Conservation (phyloP, 1,140 invertebrate species). For the Drosophila equinoxialis region DNA sequence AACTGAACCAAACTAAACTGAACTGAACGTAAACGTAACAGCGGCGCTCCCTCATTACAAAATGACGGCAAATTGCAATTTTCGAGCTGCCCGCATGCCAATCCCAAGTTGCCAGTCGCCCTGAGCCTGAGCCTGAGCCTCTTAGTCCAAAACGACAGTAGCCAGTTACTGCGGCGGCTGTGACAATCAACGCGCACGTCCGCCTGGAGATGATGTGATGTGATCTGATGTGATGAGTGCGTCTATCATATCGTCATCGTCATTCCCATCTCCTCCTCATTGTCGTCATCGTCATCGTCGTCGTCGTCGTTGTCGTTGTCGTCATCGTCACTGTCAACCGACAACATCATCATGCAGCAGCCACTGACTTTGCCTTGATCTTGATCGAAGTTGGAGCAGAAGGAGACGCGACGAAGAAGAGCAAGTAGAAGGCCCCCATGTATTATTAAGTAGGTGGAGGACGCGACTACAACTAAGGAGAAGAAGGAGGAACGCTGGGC, state of each 20-base stretch:
- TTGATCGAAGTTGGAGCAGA: slow-evolving; percentile 51
- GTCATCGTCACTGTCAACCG: slow-evolving; percentile 49
- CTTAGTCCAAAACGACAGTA: slow-evolving; percentile 43
- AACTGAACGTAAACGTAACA: not conserved
- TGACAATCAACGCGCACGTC: slow-evolving; percentile 80
- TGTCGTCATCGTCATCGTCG: slow-evolving; percentile 31
- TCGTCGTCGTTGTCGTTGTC: slow-evolving; percentile 21
- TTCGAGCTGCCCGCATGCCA: slow-evolving; percentile 74
- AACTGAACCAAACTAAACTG: not conserved
- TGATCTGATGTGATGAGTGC: slow-evolving; percentile 81
- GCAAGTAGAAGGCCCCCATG: not conserved
- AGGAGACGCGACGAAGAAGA: not conserved
- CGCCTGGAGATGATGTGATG: slow-evolving; percentile 71
- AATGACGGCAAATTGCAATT: slow-evolving; percentile 81
- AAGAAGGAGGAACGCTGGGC: slow-evolving; percentile 2
- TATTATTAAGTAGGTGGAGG: slow-evolving; percentile 11
- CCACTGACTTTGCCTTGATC: slow-evolving; percentile 59
- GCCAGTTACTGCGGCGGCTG: slow-evolving; percentile 52
- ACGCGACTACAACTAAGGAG: not conserved
- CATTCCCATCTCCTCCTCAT: slow-evolving; percentile 30
- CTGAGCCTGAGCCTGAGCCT: too few species aligned
- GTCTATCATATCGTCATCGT: slow-evolving; percentile 80
- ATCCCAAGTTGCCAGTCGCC: slow-evolving; percentile 36
- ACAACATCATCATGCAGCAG: slow-evolving; percentile 73
- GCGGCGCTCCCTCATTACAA: slow-evolving; percentile 77